Conservation (phyloP, 2,113 vertebrate species). For the Sisor rabdophorus region DNA sequence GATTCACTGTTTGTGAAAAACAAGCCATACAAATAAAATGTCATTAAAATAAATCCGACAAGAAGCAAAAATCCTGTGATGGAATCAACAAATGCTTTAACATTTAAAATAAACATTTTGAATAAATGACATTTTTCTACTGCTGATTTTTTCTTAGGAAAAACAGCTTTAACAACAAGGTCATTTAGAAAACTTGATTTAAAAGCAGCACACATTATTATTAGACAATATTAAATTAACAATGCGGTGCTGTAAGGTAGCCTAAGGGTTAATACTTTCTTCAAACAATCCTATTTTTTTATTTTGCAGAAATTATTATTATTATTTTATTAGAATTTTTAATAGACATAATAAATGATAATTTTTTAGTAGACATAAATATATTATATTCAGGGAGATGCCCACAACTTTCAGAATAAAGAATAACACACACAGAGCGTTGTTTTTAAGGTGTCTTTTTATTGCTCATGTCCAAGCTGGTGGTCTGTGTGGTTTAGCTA, state of each 20-base stretch:
- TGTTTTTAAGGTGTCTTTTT: conserved; percentile 68
- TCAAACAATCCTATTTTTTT: not conserved
- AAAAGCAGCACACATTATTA: not conserved
- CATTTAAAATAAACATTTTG: not conserved
- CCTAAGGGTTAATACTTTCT: not conserved
- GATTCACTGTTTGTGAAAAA: too few relatives aligned
- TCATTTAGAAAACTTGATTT: too few relatives aligned
- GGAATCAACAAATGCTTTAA: not conserved
- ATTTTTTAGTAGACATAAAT: too few relatives aligned
- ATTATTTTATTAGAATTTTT: too few relatives aligned
- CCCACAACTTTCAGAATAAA: not conserved
- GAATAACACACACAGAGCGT: not conserved
- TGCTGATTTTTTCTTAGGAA: conserved; percentile 1
- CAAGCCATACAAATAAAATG: too few relatives aligned
- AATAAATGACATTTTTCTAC: not conserved
- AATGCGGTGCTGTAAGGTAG: not conserved
- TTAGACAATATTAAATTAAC: not conserved
- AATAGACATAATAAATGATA: too few relatives aligned
- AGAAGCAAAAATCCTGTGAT: too few relatives aligned
- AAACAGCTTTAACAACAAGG: too few relatives aligned
- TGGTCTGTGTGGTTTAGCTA: conserved; percentile 74
- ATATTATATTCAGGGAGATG: too few relatives aligned
- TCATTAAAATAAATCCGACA: not conserved
- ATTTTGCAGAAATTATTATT: too few relatives aligned
- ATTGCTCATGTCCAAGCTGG: conserved; percentile 78